Evolutionary conservation across 2,797 vertebrate species (phyloP), one percentile per base, ranked within the genome.

Genomic region (Coccyzus lansbergi): DNA sequence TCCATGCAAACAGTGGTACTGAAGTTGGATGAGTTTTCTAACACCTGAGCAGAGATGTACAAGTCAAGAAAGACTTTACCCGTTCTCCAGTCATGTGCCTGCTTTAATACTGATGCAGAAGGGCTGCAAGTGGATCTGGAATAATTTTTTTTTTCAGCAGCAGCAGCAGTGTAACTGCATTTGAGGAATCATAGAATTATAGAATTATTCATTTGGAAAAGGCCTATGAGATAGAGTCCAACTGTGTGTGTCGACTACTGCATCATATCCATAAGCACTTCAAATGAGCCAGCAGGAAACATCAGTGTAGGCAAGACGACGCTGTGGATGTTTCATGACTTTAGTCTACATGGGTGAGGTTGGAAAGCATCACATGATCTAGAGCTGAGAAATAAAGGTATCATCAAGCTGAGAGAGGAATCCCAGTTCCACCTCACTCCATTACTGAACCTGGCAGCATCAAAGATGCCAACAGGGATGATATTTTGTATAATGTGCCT

Each of bases 401-500:
- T 26, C 20, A 25, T 28, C 34, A 59, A 76, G 31, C 22, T 8
- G 20, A 51, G 29, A 11, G 59, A 78, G 42, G 78, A 83, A 63
- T 24, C 20, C 14, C 14, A 2, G 0, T 6, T 68, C 34, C 15
- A 64, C 31, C 52, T 16, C 25, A 12, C 15, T 44, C 40, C 20
- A 0, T 46, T 40, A 21, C 28, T 26, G 48, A 58, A 62, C 15
- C 7, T 33, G 33, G 21, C 55, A 36, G n/a, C 5, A 8, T 10
- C 17, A 15, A 10, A 64, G 10, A 3, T 33, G 53, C 63, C 38
- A 12, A 1, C 6, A 34, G 75, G 19, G 36, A 20, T 12, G 64
- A 10, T 10, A 7, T 3, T 33, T 10, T 12, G 0, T 15, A 4
- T 4, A 19, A 33, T 0, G 36, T 2, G 16, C 3, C 8, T 11